Percentiles rank a stretch among this genome's conserved stretches.
Conservation (phyloP, 2,888 invertebrate species). For the Cotesia congregata region DNA sequence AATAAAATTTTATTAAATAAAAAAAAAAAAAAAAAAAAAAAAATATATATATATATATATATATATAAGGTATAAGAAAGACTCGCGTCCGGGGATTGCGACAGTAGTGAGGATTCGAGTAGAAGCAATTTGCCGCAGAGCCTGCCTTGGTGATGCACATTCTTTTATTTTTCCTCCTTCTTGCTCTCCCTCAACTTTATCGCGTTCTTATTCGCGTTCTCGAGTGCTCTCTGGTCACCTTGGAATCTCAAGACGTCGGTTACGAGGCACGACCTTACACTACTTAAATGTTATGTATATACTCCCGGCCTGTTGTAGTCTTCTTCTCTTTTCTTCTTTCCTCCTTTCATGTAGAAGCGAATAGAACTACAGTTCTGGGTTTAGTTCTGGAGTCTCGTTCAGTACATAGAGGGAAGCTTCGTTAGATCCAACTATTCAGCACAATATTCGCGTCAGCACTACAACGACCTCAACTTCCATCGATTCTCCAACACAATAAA, state of each 20-base stretch:
- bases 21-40: no score
- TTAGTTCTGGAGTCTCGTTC: background rate
- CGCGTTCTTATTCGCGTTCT: slow-evolving; percentile 1
- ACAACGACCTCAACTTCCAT: background rate
- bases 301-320: background rate
- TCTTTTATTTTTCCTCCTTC: slow-evolving; percentile 33
- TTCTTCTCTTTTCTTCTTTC: background rate
- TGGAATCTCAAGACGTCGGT: slow-evolving; percentile 17
- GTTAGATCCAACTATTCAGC: background rate
- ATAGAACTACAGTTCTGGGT: background rate
- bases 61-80: slow-evolving; percentile 14
- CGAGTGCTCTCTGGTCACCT: background rate
- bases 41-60: no score
- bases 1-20: no score
- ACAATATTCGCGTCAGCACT: slow-evolving; percentile 14
- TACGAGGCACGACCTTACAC: slow-evolving; percentile 20
- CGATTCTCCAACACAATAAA: no score
- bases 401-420: slow-evolving; percentile 3
- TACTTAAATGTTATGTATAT: background rate
- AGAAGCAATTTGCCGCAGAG: slow-evolving; percentile 49
- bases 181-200: slow-evolving; percentile 19
- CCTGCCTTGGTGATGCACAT: slow-evolving; percentile 21
- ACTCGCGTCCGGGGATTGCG: slow-evolving; percentile 47
- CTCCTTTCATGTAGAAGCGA: background rate
- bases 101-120: slow-evolving; percentile 45